Conservation (phyloP, 1,140 invertebrate genomes). For the Theocolax elegans region DNA sequence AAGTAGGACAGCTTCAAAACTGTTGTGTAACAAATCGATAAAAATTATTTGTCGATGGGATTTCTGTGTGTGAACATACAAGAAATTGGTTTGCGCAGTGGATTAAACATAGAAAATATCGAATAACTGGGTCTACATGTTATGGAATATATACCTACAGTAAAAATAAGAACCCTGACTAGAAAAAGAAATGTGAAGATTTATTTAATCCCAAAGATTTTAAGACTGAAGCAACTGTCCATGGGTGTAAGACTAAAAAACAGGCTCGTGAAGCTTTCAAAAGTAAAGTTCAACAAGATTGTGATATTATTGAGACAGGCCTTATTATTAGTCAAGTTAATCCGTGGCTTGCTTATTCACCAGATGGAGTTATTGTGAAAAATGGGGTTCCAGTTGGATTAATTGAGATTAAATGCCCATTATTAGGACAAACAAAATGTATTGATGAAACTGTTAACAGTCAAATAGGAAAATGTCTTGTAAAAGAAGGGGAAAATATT, state of each 20-base stretch:
- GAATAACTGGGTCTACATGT: background rate
- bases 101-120: too few relatives aligned
- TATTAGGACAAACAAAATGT: background rate
- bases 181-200: background rate
- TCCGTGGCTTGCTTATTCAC: conserved; percentile 43
- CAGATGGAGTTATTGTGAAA: conserved; percentile 44
- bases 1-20: background rate
- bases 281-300: conserved; percentile 3
- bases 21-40: background rate
- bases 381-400: conserved; percentile 26
- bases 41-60: too few relatives aligned
- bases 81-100: too few relatives aligned
- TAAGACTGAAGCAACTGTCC: conserved; percentile 34
- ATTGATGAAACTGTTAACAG: background rate
- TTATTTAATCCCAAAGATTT: conserved; percentile 13
- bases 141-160: background rate
- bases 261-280: conserved; percentile 32
- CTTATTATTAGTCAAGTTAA: conserved; percentile 38
- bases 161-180: background rate
- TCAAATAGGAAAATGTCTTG: background rate
- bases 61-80: too few relatives aligned
- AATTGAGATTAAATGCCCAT: conserved; percentile 40
- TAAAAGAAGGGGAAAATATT: conserved; percentile 2
- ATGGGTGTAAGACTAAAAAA: conserved; percentile 38
- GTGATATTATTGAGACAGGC: conserved; percentile 30